A percentile compares a stretch with the other conserved stretches of the same genome.
These are phyloP conservation scores for Varanus komodoensis DNA, from an alignment of 2,113 vertebrate species.

Conservation along the genomic window DNA sequence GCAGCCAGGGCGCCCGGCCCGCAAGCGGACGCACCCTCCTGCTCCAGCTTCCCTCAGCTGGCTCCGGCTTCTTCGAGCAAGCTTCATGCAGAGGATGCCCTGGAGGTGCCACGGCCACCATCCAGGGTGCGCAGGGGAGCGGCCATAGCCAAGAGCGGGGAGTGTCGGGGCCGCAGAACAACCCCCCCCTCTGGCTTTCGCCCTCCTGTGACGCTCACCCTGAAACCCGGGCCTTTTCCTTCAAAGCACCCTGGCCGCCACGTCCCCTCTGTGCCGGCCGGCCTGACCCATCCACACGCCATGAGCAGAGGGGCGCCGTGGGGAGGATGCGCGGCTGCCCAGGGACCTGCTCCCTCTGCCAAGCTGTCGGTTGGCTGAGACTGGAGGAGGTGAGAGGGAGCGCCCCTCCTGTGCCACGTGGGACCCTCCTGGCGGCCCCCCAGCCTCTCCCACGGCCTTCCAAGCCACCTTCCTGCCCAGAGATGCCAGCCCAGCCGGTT, in stretches of 20 bases:
- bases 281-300: not conserved
- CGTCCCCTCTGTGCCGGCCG: not conserved
- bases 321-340: not conserved
- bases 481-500: no score
- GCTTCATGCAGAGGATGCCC: no score
- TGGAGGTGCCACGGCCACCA: no score
- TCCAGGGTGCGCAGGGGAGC: no score
- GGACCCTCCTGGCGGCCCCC: not conserved
- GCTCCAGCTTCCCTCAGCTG: no score
- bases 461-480: not conserved
- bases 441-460: slow-evolving; percentile 29
- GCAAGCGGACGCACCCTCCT: no score
- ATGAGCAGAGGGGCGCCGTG: not conserved
- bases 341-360: not conserved
- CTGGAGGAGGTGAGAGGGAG: not conserved
- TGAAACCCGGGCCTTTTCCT: not conserved
- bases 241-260: not conserved
- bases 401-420: not conserved
- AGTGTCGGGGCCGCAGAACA: no score
- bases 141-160: no score
- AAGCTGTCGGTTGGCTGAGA: not conserved
- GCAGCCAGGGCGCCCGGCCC: no score
- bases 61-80: no score
- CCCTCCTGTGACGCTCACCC: not conserved
- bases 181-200: no score